A percentile compares a stretch with the other conserved stretches of the same genome.
phyloP scores from a whole-genome alignment of 1,140 invertebrate species.

The Drepana arcuata region DNA sequence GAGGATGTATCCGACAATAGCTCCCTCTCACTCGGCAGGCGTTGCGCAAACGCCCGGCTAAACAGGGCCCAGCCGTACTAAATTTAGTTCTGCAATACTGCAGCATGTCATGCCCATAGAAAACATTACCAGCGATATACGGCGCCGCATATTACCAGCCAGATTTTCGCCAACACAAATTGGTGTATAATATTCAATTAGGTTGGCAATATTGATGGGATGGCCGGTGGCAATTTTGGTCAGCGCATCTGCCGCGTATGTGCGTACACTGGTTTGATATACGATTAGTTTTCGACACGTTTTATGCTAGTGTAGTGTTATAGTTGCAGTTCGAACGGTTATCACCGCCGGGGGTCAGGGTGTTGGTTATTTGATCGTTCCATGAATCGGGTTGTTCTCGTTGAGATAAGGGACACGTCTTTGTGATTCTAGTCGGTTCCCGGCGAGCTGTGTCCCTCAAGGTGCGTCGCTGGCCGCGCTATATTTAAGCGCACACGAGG shows the following conservation, averaged over 20 bases:
- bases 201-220: slow-evolving; percentile 61
- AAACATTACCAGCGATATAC: slow-evolving; percentile 63
- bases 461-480: slow-evolving; percentile 38
- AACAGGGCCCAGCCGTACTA: too few species aligned
- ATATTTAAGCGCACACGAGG: slow-evolving; percentile 47
- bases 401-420: too few species aligned
- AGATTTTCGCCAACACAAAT: slow-evolving; percentile 67
- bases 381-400: too few species aligned
- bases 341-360: too few species aligned
- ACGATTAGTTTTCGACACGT: slow-evolving; percentile 56
- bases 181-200: slow-evolving; percentile 69
- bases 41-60: too few species aligned
- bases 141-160: slow-evolving; percentile 58
- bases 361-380: too few species aligned
- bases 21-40: too few species aligned
- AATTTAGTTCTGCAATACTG: slow-evolving; percentile 66
- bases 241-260: slow-evolving; percentile 52
- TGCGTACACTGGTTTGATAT: slow-evolving; percentile 49
- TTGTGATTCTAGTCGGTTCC: slow-evolving; percentile 16
- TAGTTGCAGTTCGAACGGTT: too few species aligned
- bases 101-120: slow-evolving; percentile 52
- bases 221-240: slow-evolving; percentile 53
- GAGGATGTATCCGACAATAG: too few species aligned
- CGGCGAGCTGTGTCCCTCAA: slow-evolving; percentile 36
- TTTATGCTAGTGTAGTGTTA: too few species aligned